phyloP scores from a whole-genome alignment of 1,140 invertebrate genomes.

The Mylabris phalerata region DNA sequence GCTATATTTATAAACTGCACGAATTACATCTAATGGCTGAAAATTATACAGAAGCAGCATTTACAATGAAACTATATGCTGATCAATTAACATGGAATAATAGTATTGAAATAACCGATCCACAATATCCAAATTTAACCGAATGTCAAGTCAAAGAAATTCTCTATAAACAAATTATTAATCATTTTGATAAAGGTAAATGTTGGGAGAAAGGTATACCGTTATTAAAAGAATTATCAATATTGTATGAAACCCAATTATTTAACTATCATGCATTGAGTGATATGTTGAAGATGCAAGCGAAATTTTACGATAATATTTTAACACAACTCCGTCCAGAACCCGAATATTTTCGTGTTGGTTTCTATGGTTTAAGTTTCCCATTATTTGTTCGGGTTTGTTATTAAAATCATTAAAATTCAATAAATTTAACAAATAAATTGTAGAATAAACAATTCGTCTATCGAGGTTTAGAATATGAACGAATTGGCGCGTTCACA shows the following conservation, averaged over 20 bases:
- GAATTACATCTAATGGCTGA: constrained; percentile 89
- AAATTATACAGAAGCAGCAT: constrained; percentile 94
- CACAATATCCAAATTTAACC: constrained; percentile 59
- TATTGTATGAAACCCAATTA: constrained; percentile 79
- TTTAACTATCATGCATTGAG: constrained; percentile 89
- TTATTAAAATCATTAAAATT: constrained; percentile 19
- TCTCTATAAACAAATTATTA: constrained; percentile 85
- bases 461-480: constrained; percentile 92
- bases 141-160: constrained; percentile 92
- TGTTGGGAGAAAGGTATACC: constrained; percentile 96
- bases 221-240: constrained; percentile 83
- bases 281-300: constrained; percentile 75
- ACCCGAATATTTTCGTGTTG: constrained; percentile 94
- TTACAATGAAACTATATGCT: constrained; percentile 89
- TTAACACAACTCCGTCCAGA: constrained; percentile 79
- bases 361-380: constrained; percentile 90
- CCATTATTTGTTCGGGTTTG: constrained; percentile 89
- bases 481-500: constrained; percentile 90
- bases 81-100: constrained; percentile 84
- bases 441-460: constrained; percentile 92
- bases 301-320: constrained; percentile 87
- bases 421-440: constrained; percentile 7
- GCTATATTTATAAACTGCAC: constrained; percentile 95
- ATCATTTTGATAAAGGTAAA: constrained; percentile 93
- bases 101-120: constrained; percentile 56